Conservation (phyloP, 2,888 invertebrate genomes). For the Bursaphelenchus okinawaensis region DNA sequence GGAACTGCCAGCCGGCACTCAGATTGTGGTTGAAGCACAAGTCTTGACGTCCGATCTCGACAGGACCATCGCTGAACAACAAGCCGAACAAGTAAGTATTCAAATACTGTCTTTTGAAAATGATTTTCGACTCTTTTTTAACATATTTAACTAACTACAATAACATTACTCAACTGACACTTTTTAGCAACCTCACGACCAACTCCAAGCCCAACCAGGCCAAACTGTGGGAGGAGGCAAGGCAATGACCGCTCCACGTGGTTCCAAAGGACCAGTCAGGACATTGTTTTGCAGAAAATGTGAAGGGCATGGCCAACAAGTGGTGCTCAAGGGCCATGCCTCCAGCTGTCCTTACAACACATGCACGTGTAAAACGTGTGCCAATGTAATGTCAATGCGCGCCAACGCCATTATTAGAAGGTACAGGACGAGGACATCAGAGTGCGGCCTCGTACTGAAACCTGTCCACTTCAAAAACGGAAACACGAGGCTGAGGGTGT, state of each 20-base stretch:
- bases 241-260: slow-evolving; percentile 2
- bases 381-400: slow-evolving; percentile 56
- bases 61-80: slow-evolving; percentile 48
- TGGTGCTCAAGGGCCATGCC: slow-evolving; percentile 56
- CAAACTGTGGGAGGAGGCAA: slow-evolving; percentile 5
- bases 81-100: neutral
- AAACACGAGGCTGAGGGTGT: slow-evolving; percentile 53
- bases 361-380: slow-evolving; percentile 56
- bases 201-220: neutral
- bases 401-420: slow-evolving; percentile 56
- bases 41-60: slow-evolving; percentile 54
- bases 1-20: slow-evolving; percentile 52
- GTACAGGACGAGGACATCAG: slow-evolving; percentile 51
- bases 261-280: neutral
- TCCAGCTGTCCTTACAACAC: slow-evolving; percentile 54
- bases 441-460: slow-evolving; percentile 54
- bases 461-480: slow-evolving; percentile 56
- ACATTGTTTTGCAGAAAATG: slow-evolving; percentile 27
- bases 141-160: neutral
- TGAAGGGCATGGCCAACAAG: slow-evolving; percentile 47
- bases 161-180: too few relatives aligned
- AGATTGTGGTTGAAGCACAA: slow-evolving; percentile 55
- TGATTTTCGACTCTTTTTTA: neutral
- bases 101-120: too few relatives aligned
- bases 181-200: neutral